Evolutionary conservation across 2,113 vertebrate genomes (phyloP), one percentile per base, ranked within the genome.

Genomic region (Phrynocephalus versicolor): DNA sequence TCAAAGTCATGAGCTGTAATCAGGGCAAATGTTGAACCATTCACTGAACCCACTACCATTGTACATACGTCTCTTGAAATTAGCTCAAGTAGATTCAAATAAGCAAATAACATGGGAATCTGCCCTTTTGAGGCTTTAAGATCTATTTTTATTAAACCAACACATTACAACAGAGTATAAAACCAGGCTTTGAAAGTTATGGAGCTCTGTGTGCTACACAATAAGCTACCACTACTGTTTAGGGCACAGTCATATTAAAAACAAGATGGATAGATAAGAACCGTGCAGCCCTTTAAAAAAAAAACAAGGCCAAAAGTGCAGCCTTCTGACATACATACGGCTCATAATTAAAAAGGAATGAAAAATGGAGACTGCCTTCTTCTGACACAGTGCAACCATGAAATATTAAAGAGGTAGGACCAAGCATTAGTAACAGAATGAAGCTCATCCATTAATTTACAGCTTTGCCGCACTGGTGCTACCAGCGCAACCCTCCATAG

Each of bases 401-500:
- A n/a, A 0, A 1, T 10, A 85, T 45, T 15, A 83, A 87, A 83
- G 79, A 87, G 37, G 81, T 9, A 27, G 73, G 85, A 72, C 85
- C 15, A 83, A 89, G 88, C 76, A 35, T 67, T 39, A 75, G 79
- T 82, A 18, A n/a, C 88, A 83, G 75, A 30, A 86, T 45, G 76
- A 45, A 37, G 37, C 30, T 60, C 39, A 89, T 41, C 60, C 78
- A 77, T 57, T 91, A 81, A 91, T 88, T 80, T 91, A 78, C 45
- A 84, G 80, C 33, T 85, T 76, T 75, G 39, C 58, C 65, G 88
- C 75, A 62, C 64, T 14, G 35, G 73, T 71, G 33, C 37, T 85
- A 79, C 60, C 41, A 69, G 25, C 67, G 69, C 8, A 0, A 33
- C 65, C 45, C 70, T 83, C 58, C 58, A 55, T 6, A 12, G 5